Percentiles rank a stretch among this genome's conserved stretches.
Conservation (phyloP, 1,140 invertebrate genomes). For the Bombus terrestris region DNA sequence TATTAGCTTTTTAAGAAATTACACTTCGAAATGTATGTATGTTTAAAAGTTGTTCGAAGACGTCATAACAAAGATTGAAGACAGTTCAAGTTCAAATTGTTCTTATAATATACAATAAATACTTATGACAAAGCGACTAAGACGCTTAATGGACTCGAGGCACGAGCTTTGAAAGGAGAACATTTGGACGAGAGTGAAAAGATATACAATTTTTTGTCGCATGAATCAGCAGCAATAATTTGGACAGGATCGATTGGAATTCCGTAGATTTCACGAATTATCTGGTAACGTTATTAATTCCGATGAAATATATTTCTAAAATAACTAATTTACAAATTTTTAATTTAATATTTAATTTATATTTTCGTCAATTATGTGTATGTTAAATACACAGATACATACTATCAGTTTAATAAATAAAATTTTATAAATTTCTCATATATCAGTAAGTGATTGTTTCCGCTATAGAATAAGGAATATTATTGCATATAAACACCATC, state of each 20-base stretch:
- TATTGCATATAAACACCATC: conserved; percentile 9
- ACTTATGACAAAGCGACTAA: background rate
- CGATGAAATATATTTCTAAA: background rate
- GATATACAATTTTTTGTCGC: background rate
- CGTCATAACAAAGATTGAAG: background rate
- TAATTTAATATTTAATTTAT: too few species aligned
- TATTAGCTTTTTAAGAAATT: too few species aligned
- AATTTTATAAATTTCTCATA: background rate
- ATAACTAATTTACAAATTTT: background rate
- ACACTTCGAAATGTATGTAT: too few species aligned
- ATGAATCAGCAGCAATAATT: background rate
- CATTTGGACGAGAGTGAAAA: background rate
- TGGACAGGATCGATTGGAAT: background rate
- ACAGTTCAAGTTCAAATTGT: conserved; percentile 1
- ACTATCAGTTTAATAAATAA: background rate
- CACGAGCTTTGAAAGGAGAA: conserved; percentile 4
- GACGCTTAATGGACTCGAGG: conserved; percentile 16
- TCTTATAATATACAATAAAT: conserved; percentile 3
- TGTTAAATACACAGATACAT: too few species aligned
- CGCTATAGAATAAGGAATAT: conserved; percentile 10
- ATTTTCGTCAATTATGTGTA: too few species aligned
- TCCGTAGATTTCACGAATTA: background rate
- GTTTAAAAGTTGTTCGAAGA: background rate
- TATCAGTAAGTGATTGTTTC: background rate
- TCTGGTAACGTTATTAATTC: too few species aligned